phyloP scores from a whole-genome alignment of 1,140 invertebrate genomes.

The Zaprionus inermis region DNA sequence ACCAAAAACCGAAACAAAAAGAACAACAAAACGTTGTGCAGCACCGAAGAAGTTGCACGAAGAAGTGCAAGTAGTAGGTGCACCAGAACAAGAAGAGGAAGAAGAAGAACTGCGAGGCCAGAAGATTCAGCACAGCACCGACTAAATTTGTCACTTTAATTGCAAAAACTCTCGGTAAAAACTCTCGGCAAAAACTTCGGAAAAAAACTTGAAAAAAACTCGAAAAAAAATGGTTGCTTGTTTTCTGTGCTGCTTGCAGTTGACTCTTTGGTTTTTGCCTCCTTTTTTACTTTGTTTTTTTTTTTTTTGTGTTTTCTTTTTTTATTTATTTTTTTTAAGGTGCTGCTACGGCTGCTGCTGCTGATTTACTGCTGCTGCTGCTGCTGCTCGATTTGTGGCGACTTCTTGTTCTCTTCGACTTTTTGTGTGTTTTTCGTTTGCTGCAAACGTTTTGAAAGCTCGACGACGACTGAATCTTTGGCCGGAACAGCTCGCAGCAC shows the following conservation, averaged over 20 bases:
- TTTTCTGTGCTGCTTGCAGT: slow-evolving; percentile 10
- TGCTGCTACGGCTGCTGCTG: slow-evolving; percentile 37
- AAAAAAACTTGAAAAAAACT: slow-evolving; percentile 28
- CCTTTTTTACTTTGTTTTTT: slow-evolving; percentile 10
- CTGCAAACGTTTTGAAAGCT: slow-evolving; percentile 84
- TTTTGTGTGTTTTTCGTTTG: slow-evolving; percentile 54
- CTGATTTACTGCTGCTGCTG: slow-evolving; percentile 43
- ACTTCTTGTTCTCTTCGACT: slow-evolving; percentile 34
- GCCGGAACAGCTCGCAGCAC: slow-evolving; percentile 68
- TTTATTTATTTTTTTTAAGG: slow-evolving; percentile 17
- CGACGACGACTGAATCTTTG: slow-evolving; percentile 81
- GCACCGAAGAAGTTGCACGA: slow-evolving; percentile 38
- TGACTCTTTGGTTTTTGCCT: too few species aligned
- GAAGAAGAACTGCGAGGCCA: not conserved
- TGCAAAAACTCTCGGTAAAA: slow-evolving; percentile 24
- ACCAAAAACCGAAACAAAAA: slow-evolving; percentile 33
- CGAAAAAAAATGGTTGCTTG: slow-evolving; percentile 20
- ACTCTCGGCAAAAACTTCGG: not conserved
- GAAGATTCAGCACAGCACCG: slow-evolving; percentile 1
- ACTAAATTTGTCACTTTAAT: slow-evolving; percentile 46
- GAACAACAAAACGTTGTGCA: slow-evolving; percentile 27
- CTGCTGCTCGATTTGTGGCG: slow-evolving; percentile 41
- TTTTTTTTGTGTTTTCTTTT: slow-evolving; percentile 18
- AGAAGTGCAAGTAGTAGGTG: not conserved
- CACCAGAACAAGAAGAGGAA: not conserved